A percentile compares a stretch with the other conserved stretches of the same genome.
phyloP scores from a whole-genome alignment of 2,888 invertebrate species.

The Nysson spinosus region DNA sequence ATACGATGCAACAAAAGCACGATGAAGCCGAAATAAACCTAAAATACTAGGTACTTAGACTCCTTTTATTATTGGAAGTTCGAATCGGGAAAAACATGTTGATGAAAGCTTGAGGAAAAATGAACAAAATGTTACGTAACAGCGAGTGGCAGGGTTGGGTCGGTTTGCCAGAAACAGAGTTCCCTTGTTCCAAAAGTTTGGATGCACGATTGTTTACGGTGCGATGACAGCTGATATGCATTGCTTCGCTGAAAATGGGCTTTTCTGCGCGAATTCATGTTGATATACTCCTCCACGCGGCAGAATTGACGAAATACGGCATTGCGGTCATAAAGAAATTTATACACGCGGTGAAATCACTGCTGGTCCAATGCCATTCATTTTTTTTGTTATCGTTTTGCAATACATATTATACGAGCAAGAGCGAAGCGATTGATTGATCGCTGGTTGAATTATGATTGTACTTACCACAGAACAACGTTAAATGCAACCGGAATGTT shows the following conservation, averaged over 20 bases:
- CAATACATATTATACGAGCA: neutral
- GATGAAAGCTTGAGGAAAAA: slow-evolving; percentile 26
- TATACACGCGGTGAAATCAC: slow-evolving; percentile 40
- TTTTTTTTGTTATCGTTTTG: slow-evolving; percentile 12
- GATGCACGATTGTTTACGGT: slow-evolving; percentile 39
- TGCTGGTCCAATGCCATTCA: slow-evolving; percentile 6
- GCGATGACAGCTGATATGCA: slow-evolving; percentile 56
- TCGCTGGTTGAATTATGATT: slow-evolving; percentile 11
- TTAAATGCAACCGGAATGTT: slow-evolving; percentile 12
- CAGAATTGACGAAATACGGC: slow-evolving; percentile 22
- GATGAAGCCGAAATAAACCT: too few species aligned
- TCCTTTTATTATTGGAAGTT: neutral
- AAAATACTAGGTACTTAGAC: too few species aligned
- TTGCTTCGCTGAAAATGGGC: slow-evolving; percentile 18
- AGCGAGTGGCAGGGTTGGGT: slow-evolving; percentile 6
- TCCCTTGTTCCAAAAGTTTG: slow-evolving; percentile 29
- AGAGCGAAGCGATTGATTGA: neutral
- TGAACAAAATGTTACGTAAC: too few species aligned
- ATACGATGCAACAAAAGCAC: too few species aligned
- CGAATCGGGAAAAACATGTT: neutral
- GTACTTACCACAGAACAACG: neutral
- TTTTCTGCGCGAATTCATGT: slow-evolving; percentile 6
- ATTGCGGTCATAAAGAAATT: slow-evolving; percentile 36
- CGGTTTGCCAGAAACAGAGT: neutral
- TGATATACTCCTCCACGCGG: slow-evolving; percentile 35